A percentile compares a stretch with the other conserved stretches of the same genome.
phyloP scores from a whole-genome alignment of 2,113 vertebrate genomes.

The Aleadryas rufinucha region DNA sequence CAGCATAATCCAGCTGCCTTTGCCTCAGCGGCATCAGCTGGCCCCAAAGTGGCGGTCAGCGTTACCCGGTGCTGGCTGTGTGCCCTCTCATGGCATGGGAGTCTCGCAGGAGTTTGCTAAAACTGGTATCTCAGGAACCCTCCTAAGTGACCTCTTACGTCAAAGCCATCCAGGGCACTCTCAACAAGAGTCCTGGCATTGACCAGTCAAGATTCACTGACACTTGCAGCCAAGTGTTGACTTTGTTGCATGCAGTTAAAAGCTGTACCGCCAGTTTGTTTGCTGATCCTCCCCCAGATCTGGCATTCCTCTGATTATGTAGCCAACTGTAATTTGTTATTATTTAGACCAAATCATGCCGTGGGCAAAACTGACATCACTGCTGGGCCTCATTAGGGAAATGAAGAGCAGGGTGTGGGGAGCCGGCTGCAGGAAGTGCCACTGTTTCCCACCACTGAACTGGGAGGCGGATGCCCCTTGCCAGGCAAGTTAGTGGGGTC shows the following conservation, averaged over 20 bases:
- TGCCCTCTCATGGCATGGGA: not conserved
- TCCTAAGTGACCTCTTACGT: not conserved
- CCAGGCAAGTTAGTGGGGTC: conserved; percentile 55
- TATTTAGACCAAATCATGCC: conserved; percentile 5
- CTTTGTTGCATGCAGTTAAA: not conserved
- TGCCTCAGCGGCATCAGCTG: not conserved
- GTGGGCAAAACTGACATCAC: conserved; percentile 24
- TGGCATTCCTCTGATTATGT: conserved; percentile 1
- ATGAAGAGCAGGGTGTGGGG: conserved; percentile 3
- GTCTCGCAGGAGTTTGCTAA: not conserved
- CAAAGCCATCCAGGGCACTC: not conserved
- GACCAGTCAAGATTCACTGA: not conserved
- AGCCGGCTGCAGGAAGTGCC: not conserved
- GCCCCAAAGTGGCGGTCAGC: not conserved
- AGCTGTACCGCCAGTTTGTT: not conserved
- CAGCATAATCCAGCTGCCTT: not conserved
- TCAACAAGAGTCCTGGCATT: not conserved
- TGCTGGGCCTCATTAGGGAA: conserved; percentile 34
- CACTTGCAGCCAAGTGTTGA: not conserved
- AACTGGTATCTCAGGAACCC: fast-evolving
- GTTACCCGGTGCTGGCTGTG: fast-evolving
- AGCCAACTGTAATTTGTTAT: conserved; percentile 11
- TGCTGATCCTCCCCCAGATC: not conserved
- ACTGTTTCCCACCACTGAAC: conserved; percentile 22
- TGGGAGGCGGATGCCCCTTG: conserved; percentile 9